Base-by-base conservation (phyloP, 2,888 invertebrate genomes). In the Mesochorus sp. region DNA sequence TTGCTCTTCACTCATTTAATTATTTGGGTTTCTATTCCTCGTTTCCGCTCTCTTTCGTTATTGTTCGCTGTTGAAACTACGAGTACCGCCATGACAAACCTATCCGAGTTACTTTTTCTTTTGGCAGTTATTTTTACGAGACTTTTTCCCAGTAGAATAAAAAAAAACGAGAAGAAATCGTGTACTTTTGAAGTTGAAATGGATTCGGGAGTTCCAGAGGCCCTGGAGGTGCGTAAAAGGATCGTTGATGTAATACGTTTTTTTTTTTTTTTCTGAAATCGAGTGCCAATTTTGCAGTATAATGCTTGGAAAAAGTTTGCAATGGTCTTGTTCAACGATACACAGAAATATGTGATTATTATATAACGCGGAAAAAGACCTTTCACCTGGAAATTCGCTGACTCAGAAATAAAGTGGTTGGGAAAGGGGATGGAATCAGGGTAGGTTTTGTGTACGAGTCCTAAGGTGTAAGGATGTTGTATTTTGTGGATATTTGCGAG, bases 1-100 rank as follows among this genome's bases (percentile, higher is more conserved):
- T 76, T 53, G 19, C 55, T 75, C 57, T 51, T 53, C 37, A 49
- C 57, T 37, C 49, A 49, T 75, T 64, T 75, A 76, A 74, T 74
- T 66, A 57, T 70, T 75, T 31, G 26, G 26, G 14, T 6, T 14
- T 64, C 51, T 55, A 21, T 21, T 59, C 14, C 17, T 57, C 39
- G 39, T 21, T 49, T 53, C n/a, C 24, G 24, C 59, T 51, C 49
- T 24, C 39, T 42, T 66, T 74, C 37, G 3, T 21, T 47, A 34
- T 19, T 14, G 34, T 37, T 49, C 47, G 28, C 14, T 28, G n/a
- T n/a, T n/a, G n/a, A n/a, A n/a, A n/a, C n/a, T n/a, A n/a, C n/a
- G n/a, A n/a, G n/a, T n/a, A n/a, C n/a, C n/a, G n/a, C n/a, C n/a
- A n/a, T n/a, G n/a, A n/a, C n/a, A n/a, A n/a, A n/a, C n/a, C 12